Base-by-base conservation (phyloP, 2,888 invertebrate genomes). In the Amiota mariae region DNA sequence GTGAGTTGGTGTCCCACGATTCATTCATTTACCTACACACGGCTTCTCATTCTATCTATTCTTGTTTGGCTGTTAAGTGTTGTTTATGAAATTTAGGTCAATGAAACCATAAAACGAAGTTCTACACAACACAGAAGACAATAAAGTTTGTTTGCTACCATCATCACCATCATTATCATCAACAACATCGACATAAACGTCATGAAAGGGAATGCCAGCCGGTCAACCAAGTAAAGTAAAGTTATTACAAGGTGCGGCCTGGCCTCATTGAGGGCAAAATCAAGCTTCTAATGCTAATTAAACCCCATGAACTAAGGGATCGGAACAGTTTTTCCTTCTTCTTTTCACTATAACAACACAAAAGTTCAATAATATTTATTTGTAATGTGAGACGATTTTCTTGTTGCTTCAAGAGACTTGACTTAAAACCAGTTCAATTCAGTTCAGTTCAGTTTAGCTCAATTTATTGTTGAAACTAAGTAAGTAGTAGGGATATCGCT, bases 361-460 rank as follows among this genome's bases (percentile, higher is more conserved):
- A n/a, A 63, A 63, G 85, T 82, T 82, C 85, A 82, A 85, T 83
- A 85, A 80, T 83, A 83, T 82, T 85, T 80, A 76, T 78, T 63
- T 70, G 36, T 36, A 36, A 36, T 36, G 8, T 36, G 36, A 36
- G 2, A 36, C 36, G 36, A n/a, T 36, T 36, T 36, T 36, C 36
- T 36, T 36, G 36, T 36, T 36, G 36, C 36, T 36, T 36, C 36
- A 6, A 36, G 36, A 6, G 36, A 36, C 36, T 36, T 36, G 36
- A 36, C 4, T 36, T 36, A 36, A 36, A 36, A 36, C 36, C 36
- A 36, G 36, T 36, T 36, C 36, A 36, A 36, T 36, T 36, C 36
- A 36, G 36, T 36, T 36, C 36, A 36, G 36, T 36, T 36, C 36
- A 36, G 36, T 36, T 36, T 6, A 36, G 6, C 36, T 4, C 36